Conservation (phyloP, 2,113 vertebrate genomes). For the Gallinago media region DNA sequence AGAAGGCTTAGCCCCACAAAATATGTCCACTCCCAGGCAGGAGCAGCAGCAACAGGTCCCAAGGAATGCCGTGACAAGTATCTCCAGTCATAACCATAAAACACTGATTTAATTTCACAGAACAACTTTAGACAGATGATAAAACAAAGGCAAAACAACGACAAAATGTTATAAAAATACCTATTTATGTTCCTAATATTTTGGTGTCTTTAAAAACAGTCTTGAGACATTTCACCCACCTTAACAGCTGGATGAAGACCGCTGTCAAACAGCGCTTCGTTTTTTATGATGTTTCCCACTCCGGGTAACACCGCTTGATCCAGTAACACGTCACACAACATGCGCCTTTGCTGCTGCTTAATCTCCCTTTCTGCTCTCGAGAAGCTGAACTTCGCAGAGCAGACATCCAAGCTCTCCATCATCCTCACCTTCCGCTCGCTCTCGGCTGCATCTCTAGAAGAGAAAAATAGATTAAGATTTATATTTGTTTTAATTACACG, state of each 20-base stretch:
- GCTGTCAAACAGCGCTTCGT: constrained; percentile 92
- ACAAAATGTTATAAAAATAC: neutral
- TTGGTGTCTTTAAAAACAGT: neutral
- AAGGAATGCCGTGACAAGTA: neutral
- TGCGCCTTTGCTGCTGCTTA: constrained; percentile 78
- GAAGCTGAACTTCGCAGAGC: constrained; percentile 88
- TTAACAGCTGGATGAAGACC: constrained; percentile 88
- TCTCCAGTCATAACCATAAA: neutral
- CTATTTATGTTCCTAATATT: neutral
- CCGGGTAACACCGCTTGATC: constrained; percentile 93
- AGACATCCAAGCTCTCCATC: constrained; percentile 88
- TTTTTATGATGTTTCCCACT: constrained; percentile 97
- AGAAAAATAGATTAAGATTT: neutral
- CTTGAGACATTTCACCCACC: constrained; percentile 70
- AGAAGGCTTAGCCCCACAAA: neutral
- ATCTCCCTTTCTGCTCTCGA: constrained; percentile 82
- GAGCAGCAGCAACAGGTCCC: neutral
- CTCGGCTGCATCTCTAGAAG: constrained; percentile 82
- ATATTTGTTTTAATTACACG: neutral
- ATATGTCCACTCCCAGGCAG: neutral
- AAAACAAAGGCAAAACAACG: neutral
- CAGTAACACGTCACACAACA: constrained; percentile 92
- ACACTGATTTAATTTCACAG: neutral
- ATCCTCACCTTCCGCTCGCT: constrained; percentile 81
- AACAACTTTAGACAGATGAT: neutral